Evolutionary conservation across 2,888 invertebrate genomes (phyloP).

Genomic region (Leptinotarsa rubiginosa): DNA sequence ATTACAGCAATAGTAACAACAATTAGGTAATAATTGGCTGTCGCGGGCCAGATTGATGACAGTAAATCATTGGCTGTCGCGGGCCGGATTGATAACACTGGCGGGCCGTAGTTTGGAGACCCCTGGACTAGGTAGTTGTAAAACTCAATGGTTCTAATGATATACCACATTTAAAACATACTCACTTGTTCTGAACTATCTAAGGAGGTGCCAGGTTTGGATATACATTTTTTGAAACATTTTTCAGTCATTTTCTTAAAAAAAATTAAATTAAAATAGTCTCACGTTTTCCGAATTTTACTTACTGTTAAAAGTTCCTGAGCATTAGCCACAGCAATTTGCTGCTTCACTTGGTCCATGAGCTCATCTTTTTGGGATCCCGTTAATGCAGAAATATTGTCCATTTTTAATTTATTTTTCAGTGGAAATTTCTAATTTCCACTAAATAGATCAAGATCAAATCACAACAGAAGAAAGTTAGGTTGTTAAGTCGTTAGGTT

Average conservation of each 20-base stretch:
- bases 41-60: no score
- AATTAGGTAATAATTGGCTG: no score
- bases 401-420: slow-evolving; percentile 45
- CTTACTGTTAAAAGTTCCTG: slow-evolving; percentile 89
- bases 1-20: no score
- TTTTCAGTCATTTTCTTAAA: slow-evolving; percentile 95
- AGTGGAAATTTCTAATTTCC: not conserved
- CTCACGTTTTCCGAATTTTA: slow-evolving; percentile 25
- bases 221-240: slow-evolving; percentile 95
- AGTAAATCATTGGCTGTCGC: no score
- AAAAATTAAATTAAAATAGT: slow-evolving; percentile 31
- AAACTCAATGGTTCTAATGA: no score
- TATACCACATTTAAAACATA: slow-evolving; percentile 22
- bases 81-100: no score
- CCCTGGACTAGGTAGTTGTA: no score
- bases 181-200: slow-evolving; percentile 87
- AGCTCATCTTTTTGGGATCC: slow-evolving; percentile 85
- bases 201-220: slow-evolving; percentile 88
- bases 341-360: slow-evolving; percentile 95
- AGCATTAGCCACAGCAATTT: slow-evolving; percentile 93
- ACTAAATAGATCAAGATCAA: not conserved
- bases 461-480: not conserved
- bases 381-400: slow-evolving; percentile 67
- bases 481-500: not conserved
- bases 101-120: no score